phyloP scores from a whole-genome alignment of 2,113 vertebrate genomes.

The Stigmatopora argus region DNA sequence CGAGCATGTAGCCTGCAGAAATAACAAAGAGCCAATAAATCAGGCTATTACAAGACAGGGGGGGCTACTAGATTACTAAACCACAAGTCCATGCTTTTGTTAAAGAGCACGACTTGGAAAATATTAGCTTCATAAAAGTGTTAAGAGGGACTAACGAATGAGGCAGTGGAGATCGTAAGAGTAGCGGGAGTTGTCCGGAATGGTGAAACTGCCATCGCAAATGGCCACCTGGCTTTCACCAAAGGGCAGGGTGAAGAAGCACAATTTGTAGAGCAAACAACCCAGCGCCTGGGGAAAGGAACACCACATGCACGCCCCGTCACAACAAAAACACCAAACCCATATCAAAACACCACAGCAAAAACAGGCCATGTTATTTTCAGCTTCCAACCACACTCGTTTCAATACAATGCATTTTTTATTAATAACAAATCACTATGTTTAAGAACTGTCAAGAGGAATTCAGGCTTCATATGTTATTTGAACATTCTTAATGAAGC shows the following conservation, averaged over 20 bases:
- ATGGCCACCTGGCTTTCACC: constrained; percentile 99
- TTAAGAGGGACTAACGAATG: constrained; percentile 76
- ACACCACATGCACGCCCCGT: constrained; percentile 24
- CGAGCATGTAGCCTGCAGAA: constrained; percentile 89
- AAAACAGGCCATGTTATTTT: not conserved
- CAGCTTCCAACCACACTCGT: not conserved
- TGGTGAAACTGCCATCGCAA: constrained; percentile 97
- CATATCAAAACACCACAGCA: constrained; percentile 6
- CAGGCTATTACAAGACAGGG: not conserved
- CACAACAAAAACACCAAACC: constrained; percentile 11
- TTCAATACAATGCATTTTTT: not conserved
- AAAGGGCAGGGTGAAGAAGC: constrained; percentile 96
- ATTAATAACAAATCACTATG: not conserved
- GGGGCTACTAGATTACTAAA: too few species aligned
- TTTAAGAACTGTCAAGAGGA: not conserved
- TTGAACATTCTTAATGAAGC: not conserved
- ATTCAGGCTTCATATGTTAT: not conserved
- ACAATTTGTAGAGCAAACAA: constrained; percentile 96
- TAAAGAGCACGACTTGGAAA: constrained; percentile 6
- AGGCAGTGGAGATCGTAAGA: constrained; percentile 98
- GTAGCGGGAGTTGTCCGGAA: constrained; percentile 95
- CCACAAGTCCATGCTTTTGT: not conserved
- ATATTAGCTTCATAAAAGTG: not conserved
- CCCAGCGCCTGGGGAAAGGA: constrained; percentile 80
- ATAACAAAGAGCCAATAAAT: constrained; percentile 7